Evolutionary conservation across 2,888 invertebrate species (phyloP), one percentile per base, ranked within the genome.

Genomic region (Homarus gammarus): DNA sequence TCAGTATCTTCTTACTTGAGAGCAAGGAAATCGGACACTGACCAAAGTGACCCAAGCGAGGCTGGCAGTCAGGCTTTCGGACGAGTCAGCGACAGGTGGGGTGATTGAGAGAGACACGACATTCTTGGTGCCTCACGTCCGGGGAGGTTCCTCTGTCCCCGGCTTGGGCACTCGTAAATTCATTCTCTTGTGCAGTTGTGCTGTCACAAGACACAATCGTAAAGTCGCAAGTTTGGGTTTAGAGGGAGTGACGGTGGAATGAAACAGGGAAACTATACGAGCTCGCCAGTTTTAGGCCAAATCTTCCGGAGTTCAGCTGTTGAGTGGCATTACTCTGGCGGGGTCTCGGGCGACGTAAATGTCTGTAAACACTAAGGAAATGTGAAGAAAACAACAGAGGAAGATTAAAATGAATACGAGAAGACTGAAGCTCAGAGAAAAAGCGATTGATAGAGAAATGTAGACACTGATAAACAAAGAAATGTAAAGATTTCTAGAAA

Each of bases 141-240:
- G 82, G 87, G 77, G 61, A 64, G 82, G 72, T 73, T 64, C 68
- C 72, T 68, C 70, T 73, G 73, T 70, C 82, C 81, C 82, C 75
- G 87, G 73, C 82, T 82, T 82, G 82, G 87, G 51, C 82, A 56
- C 87, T 87, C 87, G 87, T 87, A 87, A 87, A 87, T 87, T 87
- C 81, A 87, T 87, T 87, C 87, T 49, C 78, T 40, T 15, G 81
- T 70, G 61, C 87, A 82, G 87, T 82, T 87, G 87, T 81, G 87
- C 82, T 87, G 87, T 87, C 87, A 82, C 82, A 51, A 64, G 82
- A 51, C 87, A 61, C 87, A 82, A 75, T 87, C 87, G 87, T 87
- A 87, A 87, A 87, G 87, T 87, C 87, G 27, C 73, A 75, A 82
- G 36, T 87, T 81, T 61, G 56, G 87, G 82, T 82, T 75, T 51